These are phyloP conservation scores for Eulemur rubriventer DNA, from an alignment of 2,797 vertebrate species.

Conservation along the genomic window DNA sequence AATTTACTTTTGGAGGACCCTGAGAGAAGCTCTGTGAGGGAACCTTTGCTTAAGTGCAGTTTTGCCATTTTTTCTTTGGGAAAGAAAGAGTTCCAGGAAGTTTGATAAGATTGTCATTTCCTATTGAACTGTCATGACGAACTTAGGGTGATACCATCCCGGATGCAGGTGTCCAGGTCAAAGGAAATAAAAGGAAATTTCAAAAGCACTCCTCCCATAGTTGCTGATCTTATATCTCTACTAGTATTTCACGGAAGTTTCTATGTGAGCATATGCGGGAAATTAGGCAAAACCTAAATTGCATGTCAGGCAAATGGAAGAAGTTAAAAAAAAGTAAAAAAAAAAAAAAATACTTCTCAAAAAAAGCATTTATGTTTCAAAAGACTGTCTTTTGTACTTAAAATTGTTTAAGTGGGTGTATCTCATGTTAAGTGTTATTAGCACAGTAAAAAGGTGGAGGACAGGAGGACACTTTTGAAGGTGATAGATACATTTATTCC, in stretches of 20 bases:
- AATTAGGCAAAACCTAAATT: slow-evolving; percentile 64
- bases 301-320: not conserved
- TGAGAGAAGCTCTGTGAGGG: not conserved
- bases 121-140: slow-evolving; percentile 85
- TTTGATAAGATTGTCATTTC: slow-evolving; percentile 83
- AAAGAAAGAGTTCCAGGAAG: slow-evolving; percentile 79
- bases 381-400: not conserved
- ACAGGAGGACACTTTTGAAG: not conserved
- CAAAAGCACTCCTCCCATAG: slow-evolving; percentile 86
- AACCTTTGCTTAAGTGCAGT: slow-evolving; percentile 69
- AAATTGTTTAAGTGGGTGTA: not conserved
- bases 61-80: slow-evolving; percentile 80
- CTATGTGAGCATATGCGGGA: slow-evolving; percentile 51
- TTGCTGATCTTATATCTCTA: slow-evolving; percentile 69
- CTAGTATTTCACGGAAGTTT: slow-evolving; percentile 78
- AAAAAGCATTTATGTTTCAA: not conserved
- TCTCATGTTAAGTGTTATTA: not conserved
- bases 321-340: not conserved
- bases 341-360: not conserved
- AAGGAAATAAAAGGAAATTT: slow-evolving; percentile 83
- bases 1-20: slow-evolving; percentile 65
- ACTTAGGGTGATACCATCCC: slow-evolving; percentile 84
- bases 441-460: not conserved
- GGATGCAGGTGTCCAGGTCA: slow-evolving; percentile 89
- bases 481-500: not conserved